phyloP scores from a whole-genome alignment of 2,888 invertebrate genomes.

The Brachynemurus nebulosus region DNA sequence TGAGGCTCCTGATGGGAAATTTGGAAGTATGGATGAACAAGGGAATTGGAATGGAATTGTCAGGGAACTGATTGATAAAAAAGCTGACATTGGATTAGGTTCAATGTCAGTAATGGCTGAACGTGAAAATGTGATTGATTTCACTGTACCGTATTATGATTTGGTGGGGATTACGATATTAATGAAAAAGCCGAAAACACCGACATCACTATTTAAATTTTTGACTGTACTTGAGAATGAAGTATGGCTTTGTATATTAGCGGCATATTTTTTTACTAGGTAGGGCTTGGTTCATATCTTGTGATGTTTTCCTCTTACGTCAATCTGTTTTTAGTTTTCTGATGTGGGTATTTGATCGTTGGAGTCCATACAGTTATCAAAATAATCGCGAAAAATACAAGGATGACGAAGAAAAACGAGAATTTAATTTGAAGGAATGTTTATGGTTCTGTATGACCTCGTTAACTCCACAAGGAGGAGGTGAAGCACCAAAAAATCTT shows the following conservation, averaged over 20 bases:
- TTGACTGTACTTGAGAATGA: slow-evolving; percentile 89
- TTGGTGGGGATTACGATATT: slow-evolving; percentile 93
- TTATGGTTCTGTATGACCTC: slow-evolving; percentile 99
- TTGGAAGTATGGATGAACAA: slow-evolving; percentile 79
- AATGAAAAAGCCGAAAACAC: slow-evolving; percentile 79
- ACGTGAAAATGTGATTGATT: slow-evolving; percentile 91
- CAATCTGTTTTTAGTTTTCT: slow-evolving; percentile 47
- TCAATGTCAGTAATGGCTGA: slow-evolving; percentile 96
- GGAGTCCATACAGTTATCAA: slow-evolving; percentile 94
- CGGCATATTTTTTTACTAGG: slow-evolving; percentile 90
- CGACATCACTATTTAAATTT: slow-evolving; percentile 91
- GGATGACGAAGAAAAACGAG: slow-evolving; percentile 85
- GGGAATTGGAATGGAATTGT: slow-evolving; percentile 48
- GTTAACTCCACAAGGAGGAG: slow-evolving; percentile 87
- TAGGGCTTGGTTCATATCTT: slow-evolving; percentile 26
- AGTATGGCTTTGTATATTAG: slow-evolving; percentile 93
- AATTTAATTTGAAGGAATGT: slow-evolving; percentile 91
- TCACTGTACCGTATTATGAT: slow-evolving; percentile 97
- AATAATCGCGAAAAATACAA: slow-evolving; percentile 88
- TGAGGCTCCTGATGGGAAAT: slow-evolving; percentile 65
- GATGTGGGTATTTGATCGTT: slow-evolving; percentile 93
- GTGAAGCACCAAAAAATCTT: slow-evolving; percentile 91
- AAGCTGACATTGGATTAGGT: slow-evolving; percentile 86
- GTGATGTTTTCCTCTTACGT: neutral
- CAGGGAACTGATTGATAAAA: slow-evolving; percentile 35